These are phyloP conservation scores for Bellardia pandia DNA, from an alignment of 2,888 invertebrate genomes.

Conservation along the genomic window DNA sequence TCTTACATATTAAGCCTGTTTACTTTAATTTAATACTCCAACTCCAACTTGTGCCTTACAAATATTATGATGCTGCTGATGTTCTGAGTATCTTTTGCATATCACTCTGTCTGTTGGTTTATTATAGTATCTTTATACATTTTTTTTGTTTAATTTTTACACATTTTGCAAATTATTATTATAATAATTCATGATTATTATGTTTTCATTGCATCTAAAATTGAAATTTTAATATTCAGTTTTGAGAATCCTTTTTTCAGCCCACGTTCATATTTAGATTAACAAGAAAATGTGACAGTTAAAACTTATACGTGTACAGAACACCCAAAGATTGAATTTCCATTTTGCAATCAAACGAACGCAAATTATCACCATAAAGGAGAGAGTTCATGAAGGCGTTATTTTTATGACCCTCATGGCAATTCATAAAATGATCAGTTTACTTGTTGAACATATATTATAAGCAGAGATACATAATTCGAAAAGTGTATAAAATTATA, in stretches of 20 bases:
- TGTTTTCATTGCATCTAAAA: constrained; percentile 51
- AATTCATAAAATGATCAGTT: constrained; percentile 12
- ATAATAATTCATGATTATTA: constrained; percentile 64
- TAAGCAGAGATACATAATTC: neutral
- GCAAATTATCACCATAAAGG: constrained; percentile 32
- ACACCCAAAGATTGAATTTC: constrained; percentile 55
- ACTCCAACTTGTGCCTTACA: neutral
- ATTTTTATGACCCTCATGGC: neutral
- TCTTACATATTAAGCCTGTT: constrained; percentile 11
- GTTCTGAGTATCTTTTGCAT: constrained; percentile 38
- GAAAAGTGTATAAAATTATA: neutral
- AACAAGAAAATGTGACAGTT: constrained; percentile 20
- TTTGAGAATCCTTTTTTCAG: constrained; percentile 21
- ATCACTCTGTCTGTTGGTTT: constrained; percentile 23
- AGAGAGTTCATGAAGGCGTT: neutral
- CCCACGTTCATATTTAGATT: constrained; percentile 43
- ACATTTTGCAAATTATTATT: constrained; percentile 51
- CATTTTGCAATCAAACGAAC: constrained; percentile 15
- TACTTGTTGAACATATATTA: neutral
- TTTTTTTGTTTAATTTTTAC: constrained; percentile 21
- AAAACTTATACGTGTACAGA: constrained; percentile 16
- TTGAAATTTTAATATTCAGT: constrained; percentile 23
- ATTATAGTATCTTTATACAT: neutral
- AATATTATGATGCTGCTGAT: constrained; percentile 13
- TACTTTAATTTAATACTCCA: constrained; percentile 13